These are phyloP conservation scores for Lutjanus argentimaculatus DNA, from an alignment of 2,797 vertebrate genomes.

Conservation along the genomic window DNA sequence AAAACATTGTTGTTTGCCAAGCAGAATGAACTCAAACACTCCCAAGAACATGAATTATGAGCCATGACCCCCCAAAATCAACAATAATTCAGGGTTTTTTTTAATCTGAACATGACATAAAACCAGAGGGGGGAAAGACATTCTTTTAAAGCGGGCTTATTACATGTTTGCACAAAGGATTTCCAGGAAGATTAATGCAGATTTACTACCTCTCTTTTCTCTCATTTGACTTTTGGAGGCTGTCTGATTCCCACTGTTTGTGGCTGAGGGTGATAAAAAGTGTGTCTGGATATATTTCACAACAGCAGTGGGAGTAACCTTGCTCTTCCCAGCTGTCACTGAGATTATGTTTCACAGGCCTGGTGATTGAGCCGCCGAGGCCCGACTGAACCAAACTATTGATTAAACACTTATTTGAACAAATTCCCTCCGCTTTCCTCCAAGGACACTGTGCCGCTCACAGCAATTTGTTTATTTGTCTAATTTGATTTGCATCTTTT, in stretches of 20 bases:
- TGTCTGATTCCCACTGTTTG: constrained; percentile 25
- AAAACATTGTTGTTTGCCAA: constrained; percentile 41
- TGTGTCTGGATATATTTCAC: constrained; percentile 42
- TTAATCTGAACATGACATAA: background rate
- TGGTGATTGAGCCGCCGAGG: constrained; percentile 12
- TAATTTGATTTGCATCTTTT: constrained; percentile 11
- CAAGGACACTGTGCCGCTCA: background rate
- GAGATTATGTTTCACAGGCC: constrained; percentile 45
- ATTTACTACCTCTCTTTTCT: background rate
- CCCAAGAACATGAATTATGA: background rate
- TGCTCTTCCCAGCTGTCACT: constrained; percentile 69
- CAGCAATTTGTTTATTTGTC: constrained; percentile 8
- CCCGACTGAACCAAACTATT: constrained; percentile 17
- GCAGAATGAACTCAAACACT: constrained; percentile 25
- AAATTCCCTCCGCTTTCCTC: constrained; percentile 14
- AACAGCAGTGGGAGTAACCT: constrained; percentile 64
- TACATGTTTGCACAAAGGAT: constrained; percentile 11
- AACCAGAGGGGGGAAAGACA: background rate
- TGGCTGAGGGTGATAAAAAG: constrained; percentile 43
- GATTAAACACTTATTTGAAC: constrained; percentile 48
- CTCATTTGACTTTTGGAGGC: constrained; percentile 5
- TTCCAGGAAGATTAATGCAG: background rate
- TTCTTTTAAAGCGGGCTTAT: background rate
- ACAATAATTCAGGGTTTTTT: background rate
- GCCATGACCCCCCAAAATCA: background rate